These are phyloP conservation scores for Rhynchotus rufescens DNA, from an alignment of 2,797 vertebrate species.

Conservation along the genomic window DNA sequence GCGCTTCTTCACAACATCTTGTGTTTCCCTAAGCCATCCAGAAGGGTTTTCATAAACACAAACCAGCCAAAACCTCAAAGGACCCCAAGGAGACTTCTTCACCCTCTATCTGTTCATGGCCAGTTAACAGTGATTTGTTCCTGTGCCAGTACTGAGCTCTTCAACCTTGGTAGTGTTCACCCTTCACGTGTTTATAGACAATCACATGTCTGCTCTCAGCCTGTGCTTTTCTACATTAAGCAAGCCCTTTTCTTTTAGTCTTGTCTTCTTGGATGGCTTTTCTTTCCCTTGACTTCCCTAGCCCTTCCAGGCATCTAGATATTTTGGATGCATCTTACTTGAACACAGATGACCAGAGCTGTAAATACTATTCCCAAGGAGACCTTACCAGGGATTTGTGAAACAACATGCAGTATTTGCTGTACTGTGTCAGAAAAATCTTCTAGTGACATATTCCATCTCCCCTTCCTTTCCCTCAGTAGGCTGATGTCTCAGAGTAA, in stretches of 20 bases:
- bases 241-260: not conserved
- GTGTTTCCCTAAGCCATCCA: not conserved
- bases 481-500: not conserved
- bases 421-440: not conserved
- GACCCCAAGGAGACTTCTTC: not conserved
- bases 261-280: not conserved
- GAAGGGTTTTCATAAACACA: not conserved
- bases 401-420: not conserved
- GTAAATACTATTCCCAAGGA: conserved; percentile 8
- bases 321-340: not conserved
- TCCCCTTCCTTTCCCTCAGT: not conserved
- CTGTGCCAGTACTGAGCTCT: not conserved
- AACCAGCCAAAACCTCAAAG: not conserved
- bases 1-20: not conserved
- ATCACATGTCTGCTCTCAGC: not conserved
- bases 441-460: not conserved
- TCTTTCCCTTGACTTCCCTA: not conserved
- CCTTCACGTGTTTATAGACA: accelerated
- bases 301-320: not conserved
- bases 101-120: not conserved
- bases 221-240: not conserved
- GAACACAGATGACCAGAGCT: not conserved
- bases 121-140: not conserved
- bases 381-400: not conserved
- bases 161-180: not conserved